phyloP scores from a whole-genome alignment of 37 sponge, comb jelly and placozoan genomes.

The Ianthella basta region DNA sequence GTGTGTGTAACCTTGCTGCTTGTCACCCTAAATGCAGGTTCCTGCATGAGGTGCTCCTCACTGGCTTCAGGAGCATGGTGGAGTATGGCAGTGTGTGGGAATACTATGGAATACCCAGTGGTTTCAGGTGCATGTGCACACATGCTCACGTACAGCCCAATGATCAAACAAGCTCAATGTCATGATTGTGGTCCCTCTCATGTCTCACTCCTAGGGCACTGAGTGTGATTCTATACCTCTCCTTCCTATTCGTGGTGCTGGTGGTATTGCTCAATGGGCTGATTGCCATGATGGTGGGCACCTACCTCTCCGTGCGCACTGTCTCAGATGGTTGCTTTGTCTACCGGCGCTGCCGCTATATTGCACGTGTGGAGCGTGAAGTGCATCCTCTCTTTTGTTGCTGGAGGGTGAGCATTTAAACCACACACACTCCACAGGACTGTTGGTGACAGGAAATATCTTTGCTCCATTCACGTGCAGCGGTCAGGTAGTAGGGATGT shows the following conservation, averaged over 20 bases:
- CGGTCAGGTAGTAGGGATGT: not conserved
- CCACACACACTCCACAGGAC: not conserved
- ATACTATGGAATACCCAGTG: not conserved
- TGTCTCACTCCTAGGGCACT: constrained; percentile 1
- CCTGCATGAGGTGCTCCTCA: constrained; percentile 15
- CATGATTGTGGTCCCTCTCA: not conserved
- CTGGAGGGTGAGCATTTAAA: not conserved
- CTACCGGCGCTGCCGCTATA: constrained; percentile 14
- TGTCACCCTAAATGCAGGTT: not conserved
- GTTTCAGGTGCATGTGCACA: not conserved
- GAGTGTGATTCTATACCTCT: constrained; percentile 27
- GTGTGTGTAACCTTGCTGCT: too few relatives aligned
- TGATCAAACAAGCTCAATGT: too few relatives aligned
- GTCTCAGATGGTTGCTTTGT: not conserved
- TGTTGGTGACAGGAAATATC: not conserved
- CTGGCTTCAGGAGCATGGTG: constrained; percentile 17
- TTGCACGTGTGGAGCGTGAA: constrained; percentile 19
- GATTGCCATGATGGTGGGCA: constrained; percentile 24
- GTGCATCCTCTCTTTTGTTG: constrained; percentile 3
- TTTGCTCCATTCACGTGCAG: not conserved
- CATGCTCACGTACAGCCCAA: too few relatives aligned
- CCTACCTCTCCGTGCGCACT: constrained; percentile 6
- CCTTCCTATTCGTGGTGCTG: constrained; percentile 10
- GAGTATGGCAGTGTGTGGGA: constrained; percentile 9
- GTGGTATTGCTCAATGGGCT: constrained; percentile 15